Conservation (phyloP, 92 coral and sea anemone species). For the Phenganax marumi region DNA sequence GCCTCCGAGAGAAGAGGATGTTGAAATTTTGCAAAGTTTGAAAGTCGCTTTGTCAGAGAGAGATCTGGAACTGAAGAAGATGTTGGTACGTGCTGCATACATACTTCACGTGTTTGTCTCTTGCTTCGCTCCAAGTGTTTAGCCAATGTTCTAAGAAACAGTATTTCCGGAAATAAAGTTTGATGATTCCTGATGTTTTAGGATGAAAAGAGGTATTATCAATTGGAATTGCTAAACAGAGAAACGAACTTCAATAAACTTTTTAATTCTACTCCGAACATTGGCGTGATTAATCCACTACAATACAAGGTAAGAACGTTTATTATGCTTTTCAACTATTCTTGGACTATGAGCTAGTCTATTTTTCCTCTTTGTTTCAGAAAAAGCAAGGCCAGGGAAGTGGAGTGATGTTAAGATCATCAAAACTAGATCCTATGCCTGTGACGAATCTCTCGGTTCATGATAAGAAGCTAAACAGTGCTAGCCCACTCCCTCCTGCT, state of each 20-base stretch:
- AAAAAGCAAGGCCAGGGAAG: conserved; percentile 64
- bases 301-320: conserved; percentile 59
- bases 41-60: conserved; percentile 79
- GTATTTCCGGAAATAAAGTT: not conserved
- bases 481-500: conserved; percentile 91
- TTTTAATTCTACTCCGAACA: conserved; percentile 81
- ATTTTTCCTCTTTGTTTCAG: not conserved
- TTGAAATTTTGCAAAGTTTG: conserved; percentile 73
- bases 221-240: conserved; percentile 89
- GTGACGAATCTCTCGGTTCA: conserved; percentile 70
- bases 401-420: conserved; percentile 64
- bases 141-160: too few species aligned
- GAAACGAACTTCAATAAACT: conserved; percentile 98
- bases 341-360: not conserved
- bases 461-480: conserved; percentile 78
- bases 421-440: conserved; percentile 91
- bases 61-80: conserved; percentile 88
- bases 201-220: conserved; percentile 97
- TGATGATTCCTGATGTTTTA: conserved; percentile 24
- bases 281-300: conserved; percentile 92
- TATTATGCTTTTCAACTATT: not conserved
- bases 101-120: not conserved
- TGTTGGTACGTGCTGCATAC: conserved; percentile 62
- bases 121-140: too few species aligned
- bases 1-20: conserved; percentile 85